Percentiles rank a stretch among this genome's conserved stretches.
phyloP scores from a whole-genome alignment of 2,113 vertebrate genomes.

The Vombatus ursinus region DNA sequence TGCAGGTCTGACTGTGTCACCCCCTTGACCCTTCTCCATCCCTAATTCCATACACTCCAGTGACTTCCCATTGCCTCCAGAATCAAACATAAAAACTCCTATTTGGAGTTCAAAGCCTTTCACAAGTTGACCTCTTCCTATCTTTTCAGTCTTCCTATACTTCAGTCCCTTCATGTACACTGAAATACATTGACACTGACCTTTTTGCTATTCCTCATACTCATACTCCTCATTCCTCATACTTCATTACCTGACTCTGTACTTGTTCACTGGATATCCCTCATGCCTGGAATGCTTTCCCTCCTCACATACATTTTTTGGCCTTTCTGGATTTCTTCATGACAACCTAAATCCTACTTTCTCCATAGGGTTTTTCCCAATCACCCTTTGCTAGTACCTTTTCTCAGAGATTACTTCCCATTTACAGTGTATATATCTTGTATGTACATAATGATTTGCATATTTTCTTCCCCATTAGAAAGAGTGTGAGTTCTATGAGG shows the following conservation, averaged over 20 bases:
- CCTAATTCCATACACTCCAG: too few relatives aligned
- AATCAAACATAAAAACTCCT: too few relatives aligned
- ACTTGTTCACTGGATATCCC: neutral
- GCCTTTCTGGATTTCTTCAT: neutral
- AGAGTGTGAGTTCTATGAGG: neutral
- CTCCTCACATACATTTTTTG: neutral
- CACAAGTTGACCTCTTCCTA: too few relatives aligned
- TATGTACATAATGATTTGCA: neutral
- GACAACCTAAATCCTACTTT: neutral
- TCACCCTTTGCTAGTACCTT: neutral
- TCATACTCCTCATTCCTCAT: too few relatives aligned
- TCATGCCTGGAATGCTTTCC: neutral
- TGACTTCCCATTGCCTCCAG: too few relatives aligned
- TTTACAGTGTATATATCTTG: neutral
- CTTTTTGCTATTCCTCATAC: neutral
- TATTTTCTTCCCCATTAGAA: neutral
- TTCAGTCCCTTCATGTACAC: too few relatives aligned
- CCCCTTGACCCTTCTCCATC: neutral
- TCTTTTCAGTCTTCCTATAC: too few relatives aligned
- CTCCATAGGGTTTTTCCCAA: neutral
- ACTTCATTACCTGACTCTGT: neutral
- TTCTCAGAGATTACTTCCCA: neutral
- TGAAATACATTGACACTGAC: too few relatives aligned
- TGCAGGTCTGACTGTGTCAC: neutral
- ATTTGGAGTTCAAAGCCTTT: too few relatives aligned